These are phyloP conservation scores for Channa maculata DNA, from an alignment of 2,113 vertebrate species.

Conservation along the genomic window DNA sequence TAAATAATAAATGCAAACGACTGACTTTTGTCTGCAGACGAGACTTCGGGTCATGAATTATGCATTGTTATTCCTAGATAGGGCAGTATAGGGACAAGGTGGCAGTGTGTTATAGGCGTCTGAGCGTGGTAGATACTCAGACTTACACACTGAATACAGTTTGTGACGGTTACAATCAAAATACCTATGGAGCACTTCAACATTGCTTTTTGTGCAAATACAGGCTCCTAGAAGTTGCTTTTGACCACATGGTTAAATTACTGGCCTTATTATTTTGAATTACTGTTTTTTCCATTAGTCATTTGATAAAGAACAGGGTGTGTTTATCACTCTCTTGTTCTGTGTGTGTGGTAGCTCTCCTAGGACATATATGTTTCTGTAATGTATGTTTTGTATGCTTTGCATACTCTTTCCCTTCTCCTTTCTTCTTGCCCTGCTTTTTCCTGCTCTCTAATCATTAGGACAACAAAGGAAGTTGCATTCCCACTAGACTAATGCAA, in stretches of 20 bases:
- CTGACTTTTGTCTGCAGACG: slow-evolving; percentile 82
- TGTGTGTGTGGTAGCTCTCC: slow-evolving; percentile 50
- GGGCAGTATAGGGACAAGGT: slow-evolving; percentile 73
- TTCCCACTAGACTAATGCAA: slow-evolving; percentile 57
- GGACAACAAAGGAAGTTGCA: slow-evolving; percentile 66
- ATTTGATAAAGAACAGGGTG: slow-evolving; percentile 23
- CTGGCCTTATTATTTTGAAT: not conserved
- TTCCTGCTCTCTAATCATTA: slow-evolving; percentile 70
- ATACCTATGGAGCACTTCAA: slow-evolving; percentile 45
- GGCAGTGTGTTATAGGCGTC: slow-evolving; percentile 47
- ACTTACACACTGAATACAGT: slow-evolving; percentile 38
- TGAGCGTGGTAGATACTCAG: slow-evolving; percentile 30
- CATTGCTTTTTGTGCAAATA: slow-evolving; percentile 44
- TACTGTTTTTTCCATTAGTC: slow-evolving; percentile 19
- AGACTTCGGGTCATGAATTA: slow-evolving; percentile 80
- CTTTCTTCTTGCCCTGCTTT: slow-evolving; percentile 43
- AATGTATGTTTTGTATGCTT: slow-evolving; percentile 31
- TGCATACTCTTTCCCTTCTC: slow-evolving; percentile 56
- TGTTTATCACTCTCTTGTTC: slow-evolving; percentile 31
- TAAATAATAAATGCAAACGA: slow-evolving; percentile 82
- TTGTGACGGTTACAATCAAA: slow-evolving; percentile 57
- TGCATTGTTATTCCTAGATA: slow-evolving; percentile 82
- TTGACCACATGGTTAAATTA: slow-evolving; percentile 14
- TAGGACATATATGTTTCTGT: slow-evolving; percentile 58
- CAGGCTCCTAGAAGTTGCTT: slow-evolving; percentile 22